phyloP scores from a whole-genome alignment of 1,140 invertebrate genomes.

The Micrasema longulum region DNA sequence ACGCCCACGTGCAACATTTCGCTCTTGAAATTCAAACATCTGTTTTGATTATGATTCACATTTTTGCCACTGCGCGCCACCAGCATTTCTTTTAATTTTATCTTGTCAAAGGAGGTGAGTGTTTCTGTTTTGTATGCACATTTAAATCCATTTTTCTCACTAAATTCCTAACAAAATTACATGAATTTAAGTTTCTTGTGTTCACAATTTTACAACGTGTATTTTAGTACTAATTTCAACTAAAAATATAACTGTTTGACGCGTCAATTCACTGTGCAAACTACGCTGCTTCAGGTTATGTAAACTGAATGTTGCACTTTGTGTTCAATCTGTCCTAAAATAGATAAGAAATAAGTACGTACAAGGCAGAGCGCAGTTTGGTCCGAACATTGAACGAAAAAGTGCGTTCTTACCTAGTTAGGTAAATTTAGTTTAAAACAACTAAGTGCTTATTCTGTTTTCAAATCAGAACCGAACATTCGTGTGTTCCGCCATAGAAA shows the following conservation, averaged over 20 bases:
- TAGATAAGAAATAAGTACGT: constrained; percentile 8
- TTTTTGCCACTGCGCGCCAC: neutral
- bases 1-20: constrained; percentile 1
- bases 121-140: neutral
- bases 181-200: no score
- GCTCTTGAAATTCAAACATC: no score
- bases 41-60: neutral
- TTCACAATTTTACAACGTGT: no score
- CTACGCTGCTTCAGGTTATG: constrained; percentile 16
- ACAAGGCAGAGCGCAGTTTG: no score
- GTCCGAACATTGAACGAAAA: no score
- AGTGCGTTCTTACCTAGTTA: constrained; percentile 7
- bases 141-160: neutral
- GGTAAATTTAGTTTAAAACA: neutral
- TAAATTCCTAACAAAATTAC: no score
- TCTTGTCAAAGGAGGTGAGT: constrained; percentile 9
- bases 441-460: neutral
- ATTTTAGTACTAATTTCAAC: neutral
- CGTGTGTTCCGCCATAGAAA: neutral
- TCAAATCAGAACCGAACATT: neutral
- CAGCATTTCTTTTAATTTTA: constrained; percentile 11
- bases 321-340: neutral
- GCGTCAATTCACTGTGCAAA: neutral
- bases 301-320: constrained; percentile 6
- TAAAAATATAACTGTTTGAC: no score